phyloP scores from a whole-genome alignment of 2,113 vertebrate genomes.

The Eurypyga helias region DNA sequence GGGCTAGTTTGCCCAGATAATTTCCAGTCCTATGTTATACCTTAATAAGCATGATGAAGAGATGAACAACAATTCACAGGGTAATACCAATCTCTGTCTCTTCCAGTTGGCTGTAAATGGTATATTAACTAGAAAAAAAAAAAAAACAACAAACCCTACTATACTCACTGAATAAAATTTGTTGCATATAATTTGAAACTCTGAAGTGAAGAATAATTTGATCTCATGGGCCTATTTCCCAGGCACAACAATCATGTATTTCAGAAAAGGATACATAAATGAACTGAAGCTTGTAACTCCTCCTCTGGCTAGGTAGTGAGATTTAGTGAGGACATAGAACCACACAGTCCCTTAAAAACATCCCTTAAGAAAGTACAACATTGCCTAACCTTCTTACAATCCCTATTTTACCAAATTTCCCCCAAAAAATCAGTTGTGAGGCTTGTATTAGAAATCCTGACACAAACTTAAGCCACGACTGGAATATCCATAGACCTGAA shows the following conservation, averaged over 20 bases:
- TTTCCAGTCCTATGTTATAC: not conserved
- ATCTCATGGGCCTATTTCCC: not conserved
- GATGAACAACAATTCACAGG: not conserved
- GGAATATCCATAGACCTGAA: not conserved
- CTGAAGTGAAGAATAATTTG: not conserved
- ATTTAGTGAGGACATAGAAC: not conserved
- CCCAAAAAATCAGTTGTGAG: not conserved
- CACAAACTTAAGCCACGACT: not conserved
- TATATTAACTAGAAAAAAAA: not conserved
- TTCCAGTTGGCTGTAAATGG: not conserved
- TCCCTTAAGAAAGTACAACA: not conserved
- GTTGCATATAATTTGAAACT: not conserved
- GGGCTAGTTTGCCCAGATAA: not conserved
- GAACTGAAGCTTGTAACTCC: not conserved
- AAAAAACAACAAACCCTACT: too few relatives aligned
- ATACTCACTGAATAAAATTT: not conserved
- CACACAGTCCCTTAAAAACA: not conserved
- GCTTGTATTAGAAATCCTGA: not conserved
- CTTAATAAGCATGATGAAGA: not conserved
- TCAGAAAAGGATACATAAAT: not conserved
- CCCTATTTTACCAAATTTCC: not conserved
- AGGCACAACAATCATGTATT: fast-evolving
- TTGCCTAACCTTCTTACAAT: not conserved
- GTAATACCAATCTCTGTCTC: not conserved
- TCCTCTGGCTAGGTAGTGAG: not conserved